Percentiles rank a stretch among this genome's conserved stretches.
Conservation (phyloP, 2,888 invertebrate genomes). For the Spodoptera littoralis region DNA sequence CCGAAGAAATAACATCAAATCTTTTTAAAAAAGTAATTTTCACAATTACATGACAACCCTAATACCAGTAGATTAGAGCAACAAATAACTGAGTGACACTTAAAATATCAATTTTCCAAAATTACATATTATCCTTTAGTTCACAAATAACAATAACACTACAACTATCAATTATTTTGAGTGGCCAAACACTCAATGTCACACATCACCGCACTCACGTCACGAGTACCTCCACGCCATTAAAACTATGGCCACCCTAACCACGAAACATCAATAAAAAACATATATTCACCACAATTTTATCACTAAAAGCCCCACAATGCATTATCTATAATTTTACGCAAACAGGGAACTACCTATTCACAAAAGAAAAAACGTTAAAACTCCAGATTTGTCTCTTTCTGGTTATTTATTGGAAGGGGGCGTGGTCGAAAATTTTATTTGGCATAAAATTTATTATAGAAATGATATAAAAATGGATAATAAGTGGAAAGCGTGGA, state of each 20-base stretch:
- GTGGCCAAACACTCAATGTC: constrained; percentile 63
- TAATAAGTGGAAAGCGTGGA: constrained; percentile 85
- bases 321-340: constrained; percentile 67
- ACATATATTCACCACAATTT: constrained; percentile 66
- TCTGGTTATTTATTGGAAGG: constrained; percentile 65
- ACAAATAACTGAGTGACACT: constrained; percentile 10
- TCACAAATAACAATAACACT: constrained; percentile 42
- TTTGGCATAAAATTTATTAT: constrained; percentile 85
- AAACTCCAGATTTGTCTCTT: constrained; percentile 52
- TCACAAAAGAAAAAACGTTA: constrained; percentile 30
- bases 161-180: constrained; percentile 68
- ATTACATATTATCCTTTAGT: constrained; percentile 40
- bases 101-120: constrained; percentile 18
- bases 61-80: background rate
- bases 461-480: constrained; percentile 82
- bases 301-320: constrained; percentile 54
- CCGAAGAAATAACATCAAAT: too few relatives aligned
- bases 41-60: background rate
- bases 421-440: constrained; percentile 82
- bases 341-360: constrained; percentile 62
- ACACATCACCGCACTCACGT: constrained; percentile 55
- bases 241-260: constrained; percentile 63
- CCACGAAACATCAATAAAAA: constrained; percentile 64
- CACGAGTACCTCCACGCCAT: constrained; percentile 50
- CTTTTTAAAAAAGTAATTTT: too few relatives aligned